phyloP scores from a whole-genome alignment of 1,140 invertebrate species.

The Alviniconcha marisindica region DNA sequence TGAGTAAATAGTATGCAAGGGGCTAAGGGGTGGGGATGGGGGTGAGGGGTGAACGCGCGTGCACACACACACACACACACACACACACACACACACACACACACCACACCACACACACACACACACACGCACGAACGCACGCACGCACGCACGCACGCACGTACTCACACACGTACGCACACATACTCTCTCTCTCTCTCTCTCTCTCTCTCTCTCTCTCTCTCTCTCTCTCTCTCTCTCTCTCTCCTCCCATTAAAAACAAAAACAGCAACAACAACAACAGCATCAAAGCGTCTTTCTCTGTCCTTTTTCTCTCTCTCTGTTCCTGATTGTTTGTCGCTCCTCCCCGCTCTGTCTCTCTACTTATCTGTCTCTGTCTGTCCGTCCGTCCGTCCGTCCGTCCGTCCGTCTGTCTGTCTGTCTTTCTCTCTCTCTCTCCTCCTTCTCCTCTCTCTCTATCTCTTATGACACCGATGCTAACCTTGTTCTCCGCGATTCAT shows the following conservation, averaged over 20 bases:
- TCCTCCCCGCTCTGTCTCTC: background rate
- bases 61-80: no score
- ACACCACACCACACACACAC: no score
- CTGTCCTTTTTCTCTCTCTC: background rate
- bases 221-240: constrained; percentile 24
- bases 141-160: no score
- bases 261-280: no score
- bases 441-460: background rate
- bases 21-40: no score
- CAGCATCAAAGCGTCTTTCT: no score
- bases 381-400: background rate
- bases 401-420: background rate
- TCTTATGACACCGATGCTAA: background rate
- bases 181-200: background rate
- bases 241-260: no score
- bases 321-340: background rate
- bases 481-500: no score
- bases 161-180: background rate
- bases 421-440: constrained; percentile 19
- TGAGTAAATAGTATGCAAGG: no score
- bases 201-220: constrained; percentile 13
- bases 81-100: no score
- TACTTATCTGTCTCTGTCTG: background rate
- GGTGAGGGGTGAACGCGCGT: no score
- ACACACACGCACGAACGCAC: no score